phyloP scores from a whole-genome alignment of 2,797 vertebrate genomes.

The Zalophus californianus region DNA sequence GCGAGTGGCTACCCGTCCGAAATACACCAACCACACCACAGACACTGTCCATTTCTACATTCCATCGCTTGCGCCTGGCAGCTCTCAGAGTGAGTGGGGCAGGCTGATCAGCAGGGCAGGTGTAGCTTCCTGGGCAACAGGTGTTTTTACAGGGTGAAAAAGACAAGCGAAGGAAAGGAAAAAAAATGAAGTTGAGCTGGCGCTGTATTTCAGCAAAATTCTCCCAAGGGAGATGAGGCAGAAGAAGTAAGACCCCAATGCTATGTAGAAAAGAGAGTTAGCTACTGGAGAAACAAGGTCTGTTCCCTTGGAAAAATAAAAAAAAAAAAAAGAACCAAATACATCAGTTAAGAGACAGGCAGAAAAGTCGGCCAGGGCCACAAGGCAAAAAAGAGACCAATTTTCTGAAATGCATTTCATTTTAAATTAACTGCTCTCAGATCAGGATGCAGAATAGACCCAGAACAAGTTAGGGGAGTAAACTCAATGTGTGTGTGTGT shows the following conservation, averaged over 20 bases:
- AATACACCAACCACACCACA: rapidly evolving
- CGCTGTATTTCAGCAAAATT: neutral
- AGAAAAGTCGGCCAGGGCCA: neutral
- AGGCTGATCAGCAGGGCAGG: rapidly evolving
- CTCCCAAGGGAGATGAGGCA: neutral
- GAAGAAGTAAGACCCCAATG: neutral
- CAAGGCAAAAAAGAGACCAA: neutral
- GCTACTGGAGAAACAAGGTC: neutral
- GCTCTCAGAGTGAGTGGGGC: neutral
- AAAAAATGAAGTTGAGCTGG: neutral
- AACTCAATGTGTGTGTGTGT: neutral
- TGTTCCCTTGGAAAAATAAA: rapidly evolving
- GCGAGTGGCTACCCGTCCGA: neutral
- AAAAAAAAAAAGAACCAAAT: neutral
- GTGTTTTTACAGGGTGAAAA: neutral
- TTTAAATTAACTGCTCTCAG: neutral
- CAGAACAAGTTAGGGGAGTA: neutral
- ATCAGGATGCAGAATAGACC: neutral
- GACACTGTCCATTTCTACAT: neutral
- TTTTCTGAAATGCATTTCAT: constrained; percentile 6
- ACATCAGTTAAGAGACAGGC: neutral
- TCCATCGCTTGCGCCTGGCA: no score
- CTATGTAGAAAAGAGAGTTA: neutral
- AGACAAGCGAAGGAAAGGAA: neutral
- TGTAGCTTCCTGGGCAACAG: neutral